Conservation (phyloP, 2,797 vertebrate genomes). For the Acanthurus tractus region DNA sequence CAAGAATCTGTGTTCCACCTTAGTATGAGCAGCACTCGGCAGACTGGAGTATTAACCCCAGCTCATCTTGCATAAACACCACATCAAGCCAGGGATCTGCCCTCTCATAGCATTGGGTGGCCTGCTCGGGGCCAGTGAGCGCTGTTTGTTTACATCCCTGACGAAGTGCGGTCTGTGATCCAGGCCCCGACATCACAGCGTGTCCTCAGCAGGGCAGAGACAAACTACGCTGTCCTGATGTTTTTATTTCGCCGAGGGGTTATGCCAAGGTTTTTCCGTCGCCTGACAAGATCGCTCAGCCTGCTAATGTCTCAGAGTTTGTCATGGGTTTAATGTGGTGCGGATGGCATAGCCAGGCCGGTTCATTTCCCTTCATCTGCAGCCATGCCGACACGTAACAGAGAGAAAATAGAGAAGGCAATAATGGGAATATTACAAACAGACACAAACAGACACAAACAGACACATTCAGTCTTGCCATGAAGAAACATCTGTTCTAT, state of each 20-base stretch:
- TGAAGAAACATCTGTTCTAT: slow-evolving; percentile 55
- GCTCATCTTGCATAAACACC: slow-evolving; percentile 43
- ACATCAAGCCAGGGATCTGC: slow-evolving; percentile 29
- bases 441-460: slow-evolving; percentile 44
- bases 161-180: slow-evolving; percentile 46
- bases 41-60: slow-evolving; percentile 24
- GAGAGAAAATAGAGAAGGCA: slow-evolving; percentile 24
- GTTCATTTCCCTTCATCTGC: slow-evolving; percentile 51
- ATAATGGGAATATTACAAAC: slow-evolving; percentile 40
- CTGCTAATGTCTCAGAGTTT: slow-evolving; percentile 50
- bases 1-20: background rate
- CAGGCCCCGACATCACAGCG: slow-evolving; percentile 44
- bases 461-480: slow-evolving; percentile 31
- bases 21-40: background rate
- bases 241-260: slow-evolving; percentile 41
- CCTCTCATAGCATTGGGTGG: slow-evolving; percentile 53
- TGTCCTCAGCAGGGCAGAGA: slow-evolving; percentile 41
- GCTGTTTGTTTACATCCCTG: slow-evolving; percentile 69
- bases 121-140: slow-evolving; percentile 27
- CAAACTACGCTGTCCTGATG: slow-evolving; percentile 43
- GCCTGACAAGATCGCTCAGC: slow-evolving; percentile 45
- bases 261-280: slow-evolving; percentile 35
- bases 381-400: slow-evolving; percentile 42
- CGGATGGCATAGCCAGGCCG: slow-evolving; percentile 24
- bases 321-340: slow-evolving; percentile 57